Evolutionary conservation across 2,888 invertebrate genomes (phyloP), one percentile per base, ranked within the genome.

Genomic region (Athalia circularis): DNA sequence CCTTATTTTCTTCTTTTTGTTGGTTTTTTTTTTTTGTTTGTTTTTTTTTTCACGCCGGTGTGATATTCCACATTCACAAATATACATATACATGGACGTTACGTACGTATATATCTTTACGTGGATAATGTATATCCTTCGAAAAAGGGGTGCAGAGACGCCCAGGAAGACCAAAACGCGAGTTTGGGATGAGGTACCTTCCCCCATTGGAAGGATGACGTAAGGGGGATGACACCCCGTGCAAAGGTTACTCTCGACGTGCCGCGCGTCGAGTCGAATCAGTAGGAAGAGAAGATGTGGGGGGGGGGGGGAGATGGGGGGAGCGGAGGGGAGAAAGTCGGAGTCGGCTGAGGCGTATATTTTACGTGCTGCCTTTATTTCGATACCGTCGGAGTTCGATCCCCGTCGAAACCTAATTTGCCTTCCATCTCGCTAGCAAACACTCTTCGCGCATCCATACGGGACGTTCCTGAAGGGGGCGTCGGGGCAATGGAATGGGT

Each of bases 371-470:
- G 86, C 87, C 85, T 88, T 89, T 88, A 88, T 88, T 88, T 88
- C 87, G 89, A 88, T 88, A 88, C 87, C 83, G 82, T 82, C 65
- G 79, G 82, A 84, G 82, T 87, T 88, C 87, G 87, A 88, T 87
- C 86, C 86, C 85, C 84, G 85, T 86, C 85, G 84, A 88, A 89
- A 89, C 88, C 86, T 89, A 89, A 89, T 88, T 89, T 89, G 88
- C 88, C 85, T 89, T 88, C 87, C 88, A 89, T 89, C 84, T 87
- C 87, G 84, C 86, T 85, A 86, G 87, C 87, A 88, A 88, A 88
- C 87, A 88, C 87, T 86, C 84, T 50, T 78, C 76, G 54, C 62
- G 57, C 79, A 77, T 59, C 79, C 79, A 57, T 64, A 47, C 72
- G 59, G 72, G 59, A 45, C 72, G 43, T 45, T 45, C 13, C 6